These are phyloP conservation scores for Ia io DNA, from an alignment of 2,113 vertebrate genomes.

Conservation along the genomic window DNA sequence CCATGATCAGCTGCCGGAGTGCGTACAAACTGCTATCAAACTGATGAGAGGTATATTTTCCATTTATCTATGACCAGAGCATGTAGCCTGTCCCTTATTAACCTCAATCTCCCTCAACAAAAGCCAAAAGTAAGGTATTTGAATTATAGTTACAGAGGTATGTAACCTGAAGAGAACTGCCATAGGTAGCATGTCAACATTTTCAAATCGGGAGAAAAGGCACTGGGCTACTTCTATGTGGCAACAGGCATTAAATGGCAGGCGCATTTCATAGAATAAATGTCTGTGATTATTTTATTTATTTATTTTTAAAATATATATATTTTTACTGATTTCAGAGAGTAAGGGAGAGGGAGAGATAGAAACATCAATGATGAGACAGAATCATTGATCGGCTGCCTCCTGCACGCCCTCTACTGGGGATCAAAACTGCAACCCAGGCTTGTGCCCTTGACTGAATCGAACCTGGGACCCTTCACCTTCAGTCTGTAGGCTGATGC, in stretches of 20 bases:
- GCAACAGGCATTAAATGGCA: not conserved
- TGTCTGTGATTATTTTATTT: not conserved
- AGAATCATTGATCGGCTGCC: no score
- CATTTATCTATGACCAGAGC: constrained; percentile 6
- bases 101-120: not conserved
- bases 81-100: not conserved
- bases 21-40: not conserved
- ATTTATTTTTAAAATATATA: no score
- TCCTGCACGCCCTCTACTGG: no score
- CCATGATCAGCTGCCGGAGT: no score
- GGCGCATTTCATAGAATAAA: not conserved
- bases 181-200: not conserved
- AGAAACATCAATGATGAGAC: no score
- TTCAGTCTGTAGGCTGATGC: no score
- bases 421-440: no score
- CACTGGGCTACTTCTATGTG: not conserved
- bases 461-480: no score
- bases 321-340: no score
- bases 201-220: constrained; percentile 9
- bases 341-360: no score
- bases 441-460: no score
- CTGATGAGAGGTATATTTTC: not conserved
- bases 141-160: not conserved
- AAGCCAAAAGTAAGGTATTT: not conserved
- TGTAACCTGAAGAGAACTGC: not conserved